Percentiles rank a stretch among this genome's conserved stretches.
phyloP scores from a whole-genome alignment of 2,888 invertebrate species.

The Dilophus febrilis region DNA sequence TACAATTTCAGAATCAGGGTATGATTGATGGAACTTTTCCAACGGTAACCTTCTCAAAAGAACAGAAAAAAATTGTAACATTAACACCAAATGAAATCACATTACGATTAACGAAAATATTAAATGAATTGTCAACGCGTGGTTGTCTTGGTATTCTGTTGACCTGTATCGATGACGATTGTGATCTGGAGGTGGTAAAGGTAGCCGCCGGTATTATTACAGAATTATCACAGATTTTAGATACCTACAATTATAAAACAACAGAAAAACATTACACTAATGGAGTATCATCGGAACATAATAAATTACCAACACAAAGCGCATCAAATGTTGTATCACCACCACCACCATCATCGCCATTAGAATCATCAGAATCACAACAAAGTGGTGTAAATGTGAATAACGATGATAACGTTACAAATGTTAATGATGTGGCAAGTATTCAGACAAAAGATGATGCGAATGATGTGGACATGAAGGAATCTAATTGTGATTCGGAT shows the following conservation, averaged over 20 bases:
- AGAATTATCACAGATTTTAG: conserved; percentile 31
- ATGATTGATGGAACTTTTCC: conserved; percentile 71
- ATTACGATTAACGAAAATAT: conserved; percentile 40
- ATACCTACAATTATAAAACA: conserved; percentile 35
- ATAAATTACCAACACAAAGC: too few relatives aligned
- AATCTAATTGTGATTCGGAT: conserved; percentile 26
- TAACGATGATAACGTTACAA: too few relatives aligned
- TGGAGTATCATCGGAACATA: not conserved
- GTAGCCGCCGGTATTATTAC: conserved; percentile 37
- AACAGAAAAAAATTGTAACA: conserved; percentile 58
- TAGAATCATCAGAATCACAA: not conserved
- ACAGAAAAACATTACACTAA: conserved; percentile 4
- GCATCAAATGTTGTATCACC: too few relatives aligned
- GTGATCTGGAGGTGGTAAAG: conserved; percentile 53
- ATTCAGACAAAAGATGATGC: not conserved
- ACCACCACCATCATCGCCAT: too few relatives aligned
- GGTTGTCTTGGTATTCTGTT: conserved; percentile 55
- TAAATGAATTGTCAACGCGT: conserved; percentile 47
- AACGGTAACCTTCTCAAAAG: conserved; percentile 60
- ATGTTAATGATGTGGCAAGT: not conserved
- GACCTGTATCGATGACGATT: conserved; percentile 46
- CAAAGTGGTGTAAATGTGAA: too few relatives aligned
- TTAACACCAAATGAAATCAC: conserved; percentile 43
- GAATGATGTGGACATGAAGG: conserved; percentile 2
- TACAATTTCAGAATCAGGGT: conserved; percentile 54